Evolutionary conservation across 2,888 invertebrate species (phyloP), one percentile per base, ranked within the genome.

Genomic region (Dryomyza anilis): DNA sequence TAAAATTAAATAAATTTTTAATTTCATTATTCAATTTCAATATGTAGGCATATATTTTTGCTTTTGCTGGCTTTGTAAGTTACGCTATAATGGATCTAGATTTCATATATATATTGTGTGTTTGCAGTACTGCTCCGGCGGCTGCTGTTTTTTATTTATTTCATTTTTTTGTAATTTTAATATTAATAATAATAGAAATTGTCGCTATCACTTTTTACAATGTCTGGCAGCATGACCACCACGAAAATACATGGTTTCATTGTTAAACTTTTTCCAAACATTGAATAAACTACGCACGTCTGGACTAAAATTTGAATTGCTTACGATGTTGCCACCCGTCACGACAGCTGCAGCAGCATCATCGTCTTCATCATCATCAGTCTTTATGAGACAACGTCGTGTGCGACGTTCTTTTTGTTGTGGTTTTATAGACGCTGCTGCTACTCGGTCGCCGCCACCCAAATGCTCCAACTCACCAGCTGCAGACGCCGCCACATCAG

Each of bases 331-430:
- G 39, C 64, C 63, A 12, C 2, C 59, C 48, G 58, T 45, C 27
- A 43, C 29, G 21, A 19, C 50, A n/a, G n/a, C n/a, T n/a, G n/a
- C n/a, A n/a, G n/a, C n/a, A n/a, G n/a, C n/a, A n/a, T n/a, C n/a
- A n/a, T n/a, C n/a, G n/a, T n/a, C 48, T 29, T 55, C 21, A 14
- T 48, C 63, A 69, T 69, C 30, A 69, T 79, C 81, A 81, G 79
- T 81, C 79, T 81, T 80, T 69, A 77, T 72, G 53, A 81, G 73
- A 68, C 79, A 76, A 68, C 79, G 80, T 63, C 81, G 76, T 3
- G 79, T 74, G 21, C 78, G 78, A 59, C 79, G 78, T 70, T 77
- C 74, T 39, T 68, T 70, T 64, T 56, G 65, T 61, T 16, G 50
- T 21, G 52, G 58, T 29, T 5, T 62, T 57, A 23, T n/a, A n/a